Evolutionary conservation across 1,140 invertebrate genomes (phyloP).

Genomic region (Thalassaphorura encarpata): DNA sequence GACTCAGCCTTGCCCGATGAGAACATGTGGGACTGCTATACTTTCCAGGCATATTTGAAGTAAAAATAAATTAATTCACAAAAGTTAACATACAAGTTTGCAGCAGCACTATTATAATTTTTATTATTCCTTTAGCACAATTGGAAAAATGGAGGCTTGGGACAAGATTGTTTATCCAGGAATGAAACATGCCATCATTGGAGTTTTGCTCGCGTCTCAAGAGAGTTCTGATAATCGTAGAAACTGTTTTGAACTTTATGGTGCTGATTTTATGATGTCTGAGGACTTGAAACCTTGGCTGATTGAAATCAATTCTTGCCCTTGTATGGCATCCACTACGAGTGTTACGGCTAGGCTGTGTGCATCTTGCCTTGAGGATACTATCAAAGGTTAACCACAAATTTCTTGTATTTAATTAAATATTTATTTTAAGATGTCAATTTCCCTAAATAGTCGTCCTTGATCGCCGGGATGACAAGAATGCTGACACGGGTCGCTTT

Average conservation of each 20-base stretch:
- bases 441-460: conserved; percentile 60
- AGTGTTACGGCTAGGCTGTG: conserved; percentile 78
- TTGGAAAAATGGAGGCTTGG: conserved; percentile 63
- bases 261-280: conserved; percentile 83
- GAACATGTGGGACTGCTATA: conserved; percentile 78
- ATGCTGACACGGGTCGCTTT: conserved; percentile 73
- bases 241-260: conserved; percentile 86
- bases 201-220: conserved; percentile 74
- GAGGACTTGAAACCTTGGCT: conserved; percentile 84
- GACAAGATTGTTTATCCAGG: conserved; percentile 69
- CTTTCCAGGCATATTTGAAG: conserved; percentile 59
- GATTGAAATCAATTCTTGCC: conserved; percentile 90
- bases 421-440: too few species aligned
- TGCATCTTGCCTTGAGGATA: conserved; percentile 76
- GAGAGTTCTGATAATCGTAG: conserved; percentile 65
- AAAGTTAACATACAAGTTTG: not conserved
- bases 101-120: not conserved
- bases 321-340: conserved; percentile 77
- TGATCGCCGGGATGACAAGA: conserved; percentile 64
- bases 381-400: conserved; percentile 66
- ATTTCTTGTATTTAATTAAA: too few species aligned
- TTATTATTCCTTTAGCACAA: conserved; percentile 35
- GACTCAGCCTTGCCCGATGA: conserved; percentile 59
- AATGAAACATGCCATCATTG: conserved; percentile 78
- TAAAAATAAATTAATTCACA: conserved; percentile 19